These are phyloP conservation scores for Scaptomyza tumidula DNA, from an alignment of 2,888 invertebrate genomes.

Conservation along the genomic window DNA sequence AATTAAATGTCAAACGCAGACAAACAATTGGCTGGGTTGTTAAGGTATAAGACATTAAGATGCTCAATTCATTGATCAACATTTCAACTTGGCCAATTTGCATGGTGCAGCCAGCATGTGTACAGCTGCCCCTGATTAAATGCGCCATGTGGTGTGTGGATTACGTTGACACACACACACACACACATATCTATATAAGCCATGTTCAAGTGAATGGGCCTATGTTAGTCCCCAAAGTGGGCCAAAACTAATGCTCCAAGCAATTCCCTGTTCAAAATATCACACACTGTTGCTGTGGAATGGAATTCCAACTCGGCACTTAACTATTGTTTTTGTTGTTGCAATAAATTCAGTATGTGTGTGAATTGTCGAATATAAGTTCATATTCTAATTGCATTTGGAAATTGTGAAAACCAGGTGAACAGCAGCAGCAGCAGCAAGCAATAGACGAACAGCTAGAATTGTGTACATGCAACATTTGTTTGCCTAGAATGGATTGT, in stretches of 20 bases:
- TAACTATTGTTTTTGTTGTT: constrained; percentile 14
- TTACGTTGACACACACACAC: constrained; percentile 17
- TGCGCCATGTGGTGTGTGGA: constrained; percentile 2
- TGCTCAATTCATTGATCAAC: constrained; percentile 14
- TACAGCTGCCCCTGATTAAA: constrained; percentile 30
- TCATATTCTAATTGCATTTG: constrained; percentile 18
- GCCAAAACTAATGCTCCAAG: neutral
- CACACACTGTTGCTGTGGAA: constrained; percentile 17
- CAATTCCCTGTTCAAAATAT: constrained; percentile 12
- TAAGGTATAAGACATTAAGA: constrained; percentile 14
- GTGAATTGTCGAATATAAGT: neutral
- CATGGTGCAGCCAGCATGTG: constrained; percentile 20
- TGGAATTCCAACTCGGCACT: constrained; percentile 31
- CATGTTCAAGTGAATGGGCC: neutral
- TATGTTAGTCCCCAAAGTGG: neutral
- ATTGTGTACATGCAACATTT: constrained; percentile 34
- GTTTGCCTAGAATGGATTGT: constrained; percentile 29
- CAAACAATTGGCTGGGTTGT: constrained; percentile 3
- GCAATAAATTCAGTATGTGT: neutral
- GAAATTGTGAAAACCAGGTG: constrained; percentile 30
- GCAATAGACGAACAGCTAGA: neutral
- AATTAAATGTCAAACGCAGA: constrained; percentile 18
- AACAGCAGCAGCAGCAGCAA: constrained; percentile 6
- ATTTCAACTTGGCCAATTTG: constrained; percentile 15
- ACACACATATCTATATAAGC: neutral